A percentile compares a stretch with the other conserved stretches of the same genome.
Evolutionary conservation across 1,140 invertebrate species (phyloP).

Genomic region (Lordiphosa stackelbergi): DNA sequence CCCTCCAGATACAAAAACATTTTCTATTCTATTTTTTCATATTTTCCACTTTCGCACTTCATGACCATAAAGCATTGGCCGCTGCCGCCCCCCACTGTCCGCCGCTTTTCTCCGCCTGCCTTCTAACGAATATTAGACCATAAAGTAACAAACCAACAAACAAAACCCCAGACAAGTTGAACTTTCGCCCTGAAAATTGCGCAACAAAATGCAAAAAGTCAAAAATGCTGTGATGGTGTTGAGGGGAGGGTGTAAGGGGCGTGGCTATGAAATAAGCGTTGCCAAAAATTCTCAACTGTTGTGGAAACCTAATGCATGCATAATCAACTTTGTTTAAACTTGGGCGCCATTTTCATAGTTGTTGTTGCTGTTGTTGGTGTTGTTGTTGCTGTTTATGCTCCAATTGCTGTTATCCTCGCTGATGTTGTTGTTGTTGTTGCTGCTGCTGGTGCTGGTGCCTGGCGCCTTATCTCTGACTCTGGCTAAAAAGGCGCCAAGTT

Average conservation of each 20-base stretch:
- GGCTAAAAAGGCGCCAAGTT: conserved; percentile 68
- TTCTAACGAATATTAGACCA: conserved; percentile 58
- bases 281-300: conserved; percentile 64
- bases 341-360: conserved; percentile 54
- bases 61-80: conserved; percentile 70
- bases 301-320: conserved; percentile 72
- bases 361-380: conserved; percentile 33
- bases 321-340: conserved; percentile 75
- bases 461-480: conserved; percentile 60
- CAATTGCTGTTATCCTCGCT: conserved; percentile 51
- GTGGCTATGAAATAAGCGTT: conserved; percentile 68
- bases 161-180: conserved; percentile 57
- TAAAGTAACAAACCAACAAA: conserved; percentile 34
- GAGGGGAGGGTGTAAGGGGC: conserved; percentile 15
- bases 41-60: conserved; percentile 73
- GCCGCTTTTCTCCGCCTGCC: conserved; percentile 11
- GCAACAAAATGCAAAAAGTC: conserved; percentile 74
- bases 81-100: conserved; percentile 7
- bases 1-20: conserved; percentile 33
- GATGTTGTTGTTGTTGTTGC: conserved; percentile 19
- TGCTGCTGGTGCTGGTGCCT: conserved; percentile 25
- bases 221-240: conserved; percentile 38
- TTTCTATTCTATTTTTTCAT: conserved; percentile 35
- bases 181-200: conserved; percentile 68
- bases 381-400: conserved; percentile 50